These are phyloP conservation scores for Hipparchia semele DNA, from an alignment of 2,888 invertebrate genomes.

Conservation along the genomic window DNA sequence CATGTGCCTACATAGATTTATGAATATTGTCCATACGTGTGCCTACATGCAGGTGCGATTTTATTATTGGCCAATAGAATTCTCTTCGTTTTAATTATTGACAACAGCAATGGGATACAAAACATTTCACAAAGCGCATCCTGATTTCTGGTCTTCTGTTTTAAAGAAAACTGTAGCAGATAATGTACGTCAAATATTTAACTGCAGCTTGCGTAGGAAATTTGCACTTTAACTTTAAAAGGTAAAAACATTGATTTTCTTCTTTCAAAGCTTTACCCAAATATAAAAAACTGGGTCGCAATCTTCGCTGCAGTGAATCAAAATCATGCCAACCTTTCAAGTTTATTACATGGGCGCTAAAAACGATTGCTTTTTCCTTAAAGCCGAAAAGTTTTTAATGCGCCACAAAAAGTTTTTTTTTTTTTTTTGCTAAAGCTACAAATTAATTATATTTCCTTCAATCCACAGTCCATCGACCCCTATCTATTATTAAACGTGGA, in stretches of 20 bases:
- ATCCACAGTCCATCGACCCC: constrained; percentile 57
- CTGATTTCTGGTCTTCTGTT: not conserved
- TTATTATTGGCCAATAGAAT: too few species aligned
- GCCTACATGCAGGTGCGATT: too few species aligned
- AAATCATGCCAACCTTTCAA: constrained; percentile 7
- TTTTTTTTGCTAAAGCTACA: not conserved
- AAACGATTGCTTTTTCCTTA: not conserved
- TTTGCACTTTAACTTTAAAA: not conserved
- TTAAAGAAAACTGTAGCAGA: not conserved
- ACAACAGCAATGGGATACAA: not conserved
- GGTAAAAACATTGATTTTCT: not conserved
- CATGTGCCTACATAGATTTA: too few species aligned
- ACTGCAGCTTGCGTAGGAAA: not conserved
- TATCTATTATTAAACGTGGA: constrained; percentile 66
- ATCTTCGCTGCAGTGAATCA: constrained; percentile 1
- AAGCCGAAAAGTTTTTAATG: not conserved
- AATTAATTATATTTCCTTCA: constrained; percentile 41
- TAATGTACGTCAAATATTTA: not conserved
- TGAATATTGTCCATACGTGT: too few species aligned
- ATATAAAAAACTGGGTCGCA: constrained; percentile 1
- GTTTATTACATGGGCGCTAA: not conserved
- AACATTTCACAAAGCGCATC: not conserved
- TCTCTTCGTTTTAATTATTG: too few species aligned
- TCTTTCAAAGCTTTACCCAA: constrained; percentile 1
- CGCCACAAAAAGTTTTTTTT: not conserved